Conservation (phyloP, 2,888 invertebrate genomes). For the Drosophila eohydei region DNA sequence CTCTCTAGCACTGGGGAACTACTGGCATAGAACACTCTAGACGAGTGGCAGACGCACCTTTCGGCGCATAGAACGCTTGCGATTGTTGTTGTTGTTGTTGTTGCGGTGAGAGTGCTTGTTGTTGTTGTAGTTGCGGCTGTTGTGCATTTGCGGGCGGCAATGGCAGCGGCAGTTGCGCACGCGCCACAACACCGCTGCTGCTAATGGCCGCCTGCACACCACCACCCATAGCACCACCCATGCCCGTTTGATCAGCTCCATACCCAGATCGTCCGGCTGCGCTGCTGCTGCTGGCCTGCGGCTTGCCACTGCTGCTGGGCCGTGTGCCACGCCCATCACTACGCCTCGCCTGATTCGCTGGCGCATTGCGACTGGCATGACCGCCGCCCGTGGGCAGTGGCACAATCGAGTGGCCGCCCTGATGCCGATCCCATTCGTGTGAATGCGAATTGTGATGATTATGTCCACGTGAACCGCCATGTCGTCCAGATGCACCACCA, state of each 20-base stretch:
- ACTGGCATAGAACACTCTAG: conserved; percentile 15
- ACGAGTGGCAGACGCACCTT: conserved; percentile 86
- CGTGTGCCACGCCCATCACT: conserved; percentile 85
- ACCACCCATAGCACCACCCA: conserved; percentile 63
- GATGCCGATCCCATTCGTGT: conserved; percentile 84
- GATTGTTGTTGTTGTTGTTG: conserved; percentile 74
- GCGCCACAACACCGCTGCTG: conserved; percentile 77
- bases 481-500: conserved; percentile 44
- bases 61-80: conserved; percentile 90
- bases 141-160: conserved; percentile 73
- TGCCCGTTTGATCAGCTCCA: conserved; percentile 66
- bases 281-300: conserved; percentile 49
- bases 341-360: conserved; percentile 83
- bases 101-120: conserved; percentile 63
- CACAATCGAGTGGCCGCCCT: conserved; percentile 81
- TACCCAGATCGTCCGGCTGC: conserved; percentile 68
- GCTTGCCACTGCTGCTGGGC: conserved; percentile 72
- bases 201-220: conserved; percentile 77
- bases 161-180: conserved; percentile 82
- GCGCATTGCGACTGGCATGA: conserved; percentile 85
- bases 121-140: conserved; percentile 68
- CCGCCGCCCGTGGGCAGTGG: conserved; percentile 80
- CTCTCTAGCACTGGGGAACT: conserved; percentile 10
- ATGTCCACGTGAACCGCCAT: conserved; percentile 52
- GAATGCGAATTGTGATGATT: conserved; percentile 78